phyloP scores from a whole-genome alignment of 2,888 invertebrate species.

The Parnassius glacialis region DNA sequence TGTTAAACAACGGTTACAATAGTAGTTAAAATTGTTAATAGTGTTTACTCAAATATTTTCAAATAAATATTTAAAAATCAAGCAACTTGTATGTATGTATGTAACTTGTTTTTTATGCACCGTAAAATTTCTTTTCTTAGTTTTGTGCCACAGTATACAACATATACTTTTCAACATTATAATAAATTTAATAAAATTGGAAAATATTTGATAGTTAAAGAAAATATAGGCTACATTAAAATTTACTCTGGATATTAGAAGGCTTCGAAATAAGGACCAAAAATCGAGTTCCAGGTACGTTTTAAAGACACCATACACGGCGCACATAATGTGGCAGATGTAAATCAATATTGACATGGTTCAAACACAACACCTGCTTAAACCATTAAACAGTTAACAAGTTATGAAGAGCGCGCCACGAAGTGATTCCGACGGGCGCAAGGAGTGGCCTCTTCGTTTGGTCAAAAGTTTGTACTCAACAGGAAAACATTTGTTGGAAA shows the following conservation, averaged over 20 bases:
- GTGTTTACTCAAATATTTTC: neutral
- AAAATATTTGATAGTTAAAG: too few species aligned
- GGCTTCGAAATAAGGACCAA: neutral
- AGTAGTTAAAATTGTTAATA: neutral
- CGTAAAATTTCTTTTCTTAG: too few species aligned
- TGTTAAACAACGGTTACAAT: too few species aligned
- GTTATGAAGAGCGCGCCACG: slow-evolving; percentile 27
- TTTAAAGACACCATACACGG: slow-evolving; percentile 3
- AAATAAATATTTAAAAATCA: neutral
- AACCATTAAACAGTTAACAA: slow-evolving; percentile 43
- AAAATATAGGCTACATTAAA: too few species aligned
- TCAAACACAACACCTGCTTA: slow-evolving; percentile 39
- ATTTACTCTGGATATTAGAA: neutral
- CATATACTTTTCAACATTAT: too few species aligned
- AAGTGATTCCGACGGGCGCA: neutral
- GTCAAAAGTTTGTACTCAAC: slow-evolving; percentile 35
- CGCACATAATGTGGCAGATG: slow-evolving; percentile 18
- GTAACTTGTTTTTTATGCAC: too few species aligned
- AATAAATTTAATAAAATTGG: too few species aligned
- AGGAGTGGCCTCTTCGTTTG: slow-evolving; percentile 23
- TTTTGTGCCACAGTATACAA: too few species aligned
- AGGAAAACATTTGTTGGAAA: slow-evolving; percentile 36
- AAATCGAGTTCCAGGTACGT: slow-evolving; percentile 9
- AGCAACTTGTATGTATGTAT: neutral
- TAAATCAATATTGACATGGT: slow-evolving; percentile 34